Evolutionary conservation across 1,140 invertebrate genomes (phyloP).

Genomic region (Macrosteles quadrilineatus): DNA sequence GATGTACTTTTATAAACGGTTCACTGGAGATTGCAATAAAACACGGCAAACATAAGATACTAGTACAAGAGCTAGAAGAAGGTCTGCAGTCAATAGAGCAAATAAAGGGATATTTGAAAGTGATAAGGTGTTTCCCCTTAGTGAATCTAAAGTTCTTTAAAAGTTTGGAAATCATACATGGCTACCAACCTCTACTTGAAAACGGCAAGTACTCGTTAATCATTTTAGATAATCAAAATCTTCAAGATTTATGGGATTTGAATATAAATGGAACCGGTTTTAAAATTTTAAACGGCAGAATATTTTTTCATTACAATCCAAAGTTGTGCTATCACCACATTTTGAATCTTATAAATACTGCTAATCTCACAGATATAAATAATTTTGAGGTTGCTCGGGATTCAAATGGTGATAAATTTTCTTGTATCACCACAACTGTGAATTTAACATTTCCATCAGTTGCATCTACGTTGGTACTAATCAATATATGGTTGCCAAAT

Average conservation of each 20-base stretch:
- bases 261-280: conserved; percentile 48
- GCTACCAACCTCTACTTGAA: conserved; percentile 46
- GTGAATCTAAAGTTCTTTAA: conserved; percentile 85
- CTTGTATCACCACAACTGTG: conserved; percentile 63
- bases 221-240: conserved; percentile 87
- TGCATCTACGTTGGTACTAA: neutral
- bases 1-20: conserved; percentile 81
- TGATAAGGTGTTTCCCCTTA: conserved; percentile 77
- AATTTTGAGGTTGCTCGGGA: conserved; percentile 69
- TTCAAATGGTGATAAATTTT: conserved; percentile 89
- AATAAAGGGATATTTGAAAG: conserved; percentile 76
- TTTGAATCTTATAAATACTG: conserved; percentile 44
- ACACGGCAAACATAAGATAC: conserved; percentile 43
- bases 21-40: conserved; percentile 81
- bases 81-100: conserved; percentile 73
- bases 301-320: conserved; percentile 95
- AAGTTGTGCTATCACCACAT: conserved; percentile 86
- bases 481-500: conserved; percentile 23
- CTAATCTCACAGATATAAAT: conserved; percentile 19
- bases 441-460: conserved; percentile 31
- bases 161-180: conserved; percentile 69
- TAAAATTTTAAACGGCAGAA: conserved; percentile 60
- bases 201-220: conserved; percentile 63
- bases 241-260: conserved; percentile 87
- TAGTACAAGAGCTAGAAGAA: conserved; percentile 69